Conservation (phyloP, 2,113 vertebrate genomes). For the Terrapene triunguis region DNA sequence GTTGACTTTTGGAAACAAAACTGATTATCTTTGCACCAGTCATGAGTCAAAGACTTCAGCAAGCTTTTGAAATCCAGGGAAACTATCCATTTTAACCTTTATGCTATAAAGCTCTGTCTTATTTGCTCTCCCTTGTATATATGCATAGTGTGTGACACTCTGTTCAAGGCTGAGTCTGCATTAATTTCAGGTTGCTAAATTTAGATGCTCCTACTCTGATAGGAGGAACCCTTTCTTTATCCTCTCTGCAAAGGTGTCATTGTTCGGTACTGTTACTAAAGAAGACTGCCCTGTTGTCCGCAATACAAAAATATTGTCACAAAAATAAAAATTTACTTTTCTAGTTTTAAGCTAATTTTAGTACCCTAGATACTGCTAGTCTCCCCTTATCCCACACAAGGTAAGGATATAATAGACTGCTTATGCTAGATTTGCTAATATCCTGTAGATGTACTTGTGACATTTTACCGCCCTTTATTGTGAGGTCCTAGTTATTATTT, state of each 20-base stretch:
- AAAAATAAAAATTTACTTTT: not conserved
- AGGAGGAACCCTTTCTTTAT: not conserved
- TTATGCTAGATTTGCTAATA: not conserved
- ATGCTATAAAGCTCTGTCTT: not conserved
- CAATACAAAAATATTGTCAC: fast-evolving
- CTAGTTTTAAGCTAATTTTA: not conserved
- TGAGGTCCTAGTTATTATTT: not conserved
- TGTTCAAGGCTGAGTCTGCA: not conserved
- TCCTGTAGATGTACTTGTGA: not conserved
- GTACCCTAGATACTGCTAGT: not conserved
- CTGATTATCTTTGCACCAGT: not conserved
- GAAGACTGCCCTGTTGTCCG: not conserved
- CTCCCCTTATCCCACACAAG: not conserved
- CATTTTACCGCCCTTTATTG: not conserved
- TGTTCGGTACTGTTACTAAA: not conserved
- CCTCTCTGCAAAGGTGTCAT: not conserved
- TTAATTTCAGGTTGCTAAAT: not conserved
- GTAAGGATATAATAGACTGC: slow-evolving; percentile 10
- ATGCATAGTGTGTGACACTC: not conserved
- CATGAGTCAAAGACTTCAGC: not conserved
- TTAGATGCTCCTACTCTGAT: not conserved
- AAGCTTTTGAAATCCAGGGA: slow-evolving; percentile 6
- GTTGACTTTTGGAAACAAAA: not conserved
- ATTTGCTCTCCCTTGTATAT: not conserved
- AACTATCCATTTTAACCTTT: not conserved